Conservation (phyloP, 2,888 invertebrate species). For the Eupithecia pulchellata region DNA sequence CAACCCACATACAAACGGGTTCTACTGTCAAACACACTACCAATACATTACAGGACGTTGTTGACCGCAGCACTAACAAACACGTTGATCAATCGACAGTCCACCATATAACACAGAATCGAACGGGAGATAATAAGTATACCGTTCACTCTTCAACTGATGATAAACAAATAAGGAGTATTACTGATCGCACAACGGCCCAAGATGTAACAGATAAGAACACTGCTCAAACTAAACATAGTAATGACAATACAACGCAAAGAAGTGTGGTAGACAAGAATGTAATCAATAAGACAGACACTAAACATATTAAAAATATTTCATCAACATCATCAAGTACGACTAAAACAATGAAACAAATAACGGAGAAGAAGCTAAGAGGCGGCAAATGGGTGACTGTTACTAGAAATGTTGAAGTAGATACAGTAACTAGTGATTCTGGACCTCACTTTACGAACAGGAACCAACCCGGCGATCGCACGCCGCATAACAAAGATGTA, state of each 20-base stretch:
- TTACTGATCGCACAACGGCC: constrained; percentile 44
- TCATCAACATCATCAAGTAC: constrained; percentile 71
- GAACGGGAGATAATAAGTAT: constrained; percentile 22
- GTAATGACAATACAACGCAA: constrained; percentile 57
- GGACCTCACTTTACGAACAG: constrained; percentile 37
- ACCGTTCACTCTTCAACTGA: constrained; percentile 20
- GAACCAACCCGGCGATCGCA: constrained; percentile 44
- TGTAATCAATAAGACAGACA: constrained; percentile 62
- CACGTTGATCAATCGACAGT: constrained; percentile 29
- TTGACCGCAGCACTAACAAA: constrained; percentile 45
- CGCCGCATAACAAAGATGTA: constrained; percentile 40
- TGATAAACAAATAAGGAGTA: constrained; percentile 50
- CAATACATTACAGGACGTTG: constrained; percentile 52
- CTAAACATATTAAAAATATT: constrained; percentile 62
- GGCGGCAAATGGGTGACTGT: constrained; percentile 82
- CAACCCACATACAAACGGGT: constrained; percentile 56
- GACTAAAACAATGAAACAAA: constrained; percentile 82
- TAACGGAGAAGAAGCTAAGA: constrained; percentile 84
- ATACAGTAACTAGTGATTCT: constrained; percentile 69
- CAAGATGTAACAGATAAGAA: constrained; percentile 58
- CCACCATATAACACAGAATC: constrained; percentile 30
- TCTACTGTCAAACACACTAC: constrained; percentile 54
- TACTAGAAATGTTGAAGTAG: constrained; percentile 88
- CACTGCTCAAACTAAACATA: constrained; percentile 46
- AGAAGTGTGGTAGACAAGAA: constrained; percentile 60